Evolutionary conservation across 2,113 vertebrate species (phyloP), one percentile per base, ranked within the genome.

Genomic region (Cottus gobio): DNA sequence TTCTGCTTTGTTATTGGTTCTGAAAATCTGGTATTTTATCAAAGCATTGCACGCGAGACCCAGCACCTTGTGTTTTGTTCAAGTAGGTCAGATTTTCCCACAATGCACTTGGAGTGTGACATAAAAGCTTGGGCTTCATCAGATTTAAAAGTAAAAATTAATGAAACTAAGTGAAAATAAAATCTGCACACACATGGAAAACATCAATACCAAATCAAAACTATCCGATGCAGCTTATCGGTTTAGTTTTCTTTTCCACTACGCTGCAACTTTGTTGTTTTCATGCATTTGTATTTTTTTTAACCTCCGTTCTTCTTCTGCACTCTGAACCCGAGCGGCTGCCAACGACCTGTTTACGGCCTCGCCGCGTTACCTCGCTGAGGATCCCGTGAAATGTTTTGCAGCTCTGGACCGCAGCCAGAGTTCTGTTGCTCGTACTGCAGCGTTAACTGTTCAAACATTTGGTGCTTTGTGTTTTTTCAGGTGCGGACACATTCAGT

Each of bases 381-480:
- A 46, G 77, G 84, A 90, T 72, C 82, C 92, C 94, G 91, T 92
- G 87, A 91, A 91, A 93, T 70, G 84, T 84, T 90, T 66, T 90
- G 83, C 86, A 83, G 26, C 80, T 37, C 87, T 95, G 92, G 93
- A 75, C 39, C 75, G 84, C 18, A 37, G 93, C 91, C 93, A 94
- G 85, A 74, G 65, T 67, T 69, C 60, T 77, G 79, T 91, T 90
- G 65, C 92, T 93, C 84, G 50, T 92, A 87, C 92, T 86, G 87
- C 87, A 79, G 80, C 88, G 92, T 93, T 94, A 92, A 93, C 90
- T 69, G 48, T 93, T 90, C 86, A 93, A 90, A 90, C 87, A 85
- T 75, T 75, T 80, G 73, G 66, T 94, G 90, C 90, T 89, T 89
- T 85, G 77, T 96, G 94, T 97, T 96, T 94, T 94, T 93, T 94